Evolutionary conservation across 1,140 invertebrate genomes (phyloP), one percentile per base, ranked within the genome.

Genomic region (Hyles euphorbiae): DNA sequence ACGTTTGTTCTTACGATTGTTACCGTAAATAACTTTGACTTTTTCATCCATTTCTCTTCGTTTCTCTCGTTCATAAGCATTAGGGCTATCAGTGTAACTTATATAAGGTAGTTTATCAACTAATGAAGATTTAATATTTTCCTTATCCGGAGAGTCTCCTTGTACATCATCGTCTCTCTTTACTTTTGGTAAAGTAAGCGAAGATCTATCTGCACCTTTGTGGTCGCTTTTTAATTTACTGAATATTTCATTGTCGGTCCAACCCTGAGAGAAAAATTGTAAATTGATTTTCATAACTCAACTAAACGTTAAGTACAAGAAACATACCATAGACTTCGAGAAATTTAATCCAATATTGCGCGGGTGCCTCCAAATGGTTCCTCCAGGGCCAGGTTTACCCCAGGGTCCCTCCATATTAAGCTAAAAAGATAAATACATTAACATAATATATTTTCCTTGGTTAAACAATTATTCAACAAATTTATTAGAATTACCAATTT

Each of bases 321-420:
- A 47, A 72, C 71, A 68, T 91, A 93, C 92, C 92, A 94, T 90
- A 61, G 92, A 93, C 73, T 93, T 91, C 44, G 91, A 90, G 88
- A 94, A 93, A 83, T 92, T 91, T 65, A 91, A 77, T 68, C 92
- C 93, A 65, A 93, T 87, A 67, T 91, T 80, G 64, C 90, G 86
- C 61, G 92, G 93, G 76, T 91, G 91, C 73, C 92, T 89, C 93
- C 93, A 93, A 70, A 87, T 88, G 53, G 80, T 79, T 64, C 93
- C 93, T 56, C 92, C 92, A 59, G 93, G 92, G 61, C 93, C 92
- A 4, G 90, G 90, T 68, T 89, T 91, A 54, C 92, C 92, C 92
- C 92, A 93, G 12, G 92, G 92, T 36, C 83, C 83, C 10, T 82
- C 78, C 74, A 87, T 77, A 3, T 73, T 68, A 58, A 85, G 74